Evolutionary conservation across 2,888 invertebrate species (phyloP).

Genomic region (Stegana nigrithorax): DNA sequence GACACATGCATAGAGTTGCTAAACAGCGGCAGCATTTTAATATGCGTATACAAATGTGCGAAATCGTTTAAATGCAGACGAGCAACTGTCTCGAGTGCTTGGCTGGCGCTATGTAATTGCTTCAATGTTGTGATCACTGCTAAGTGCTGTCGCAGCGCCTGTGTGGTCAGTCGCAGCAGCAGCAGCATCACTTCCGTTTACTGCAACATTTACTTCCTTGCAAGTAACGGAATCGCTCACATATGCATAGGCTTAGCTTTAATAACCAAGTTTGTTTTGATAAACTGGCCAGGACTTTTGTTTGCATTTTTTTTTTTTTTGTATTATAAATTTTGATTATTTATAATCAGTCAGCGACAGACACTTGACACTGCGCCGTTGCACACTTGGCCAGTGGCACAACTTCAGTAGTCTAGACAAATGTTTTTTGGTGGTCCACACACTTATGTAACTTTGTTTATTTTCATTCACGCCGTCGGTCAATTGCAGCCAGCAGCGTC

Average conservation of each 20-base stretch:
- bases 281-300: too few relatives aligned
- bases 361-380: not conserved
- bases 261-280: too few relatives aligned
- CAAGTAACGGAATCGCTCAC: too few relatives aligned
- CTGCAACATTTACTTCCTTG: constrained; percentile 28
- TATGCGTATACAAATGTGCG: constrained; percentile 46
- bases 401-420: constrained; percentile 39
- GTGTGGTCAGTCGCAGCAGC: constrained; percentile 6
- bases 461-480: constrained; percentile 50
- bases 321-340: constrained; percentile 25
- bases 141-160: constrained; percentile 28
- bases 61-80: constrained; percentile 26
- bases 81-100: constrained; percentile 35
- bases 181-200: constrained; percentile 5
- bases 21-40: too few relatives aligned
- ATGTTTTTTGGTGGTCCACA: constrained; percentile 30
- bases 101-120: constrained; percentile 36
- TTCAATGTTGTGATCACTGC: constrained; percentile 42
- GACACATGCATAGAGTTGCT: constrained; percentile 12
- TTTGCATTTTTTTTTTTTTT: not conserved
- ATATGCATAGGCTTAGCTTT: too few relatives aligned
- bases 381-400: not conserved
- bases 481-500: constrained; percentile 31
- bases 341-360: not conserved
- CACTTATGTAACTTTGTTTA: constrained; percentile 33